Conservation (phyloP, 2,797 vertebrate genomes). For the Ispidina picta region DNA sequence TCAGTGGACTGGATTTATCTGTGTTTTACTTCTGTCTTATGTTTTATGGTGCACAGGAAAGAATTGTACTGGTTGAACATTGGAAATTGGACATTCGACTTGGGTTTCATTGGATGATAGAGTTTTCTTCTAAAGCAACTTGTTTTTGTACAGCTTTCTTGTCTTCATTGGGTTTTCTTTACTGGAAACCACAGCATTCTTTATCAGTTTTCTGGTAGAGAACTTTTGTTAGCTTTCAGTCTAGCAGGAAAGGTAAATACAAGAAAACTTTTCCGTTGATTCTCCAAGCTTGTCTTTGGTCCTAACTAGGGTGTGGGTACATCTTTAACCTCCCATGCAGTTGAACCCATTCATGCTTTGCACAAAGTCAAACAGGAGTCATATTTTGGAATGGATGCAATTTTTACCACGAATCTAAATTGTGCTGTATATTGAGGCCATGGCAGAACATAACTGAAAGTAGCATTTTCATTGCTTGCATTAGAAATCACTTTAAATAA, state of each 20-base stretch:
- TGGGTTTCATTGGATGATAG: background rate
- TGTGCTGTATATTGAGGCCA: background rate
- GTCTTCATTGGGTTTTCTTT: background rate
- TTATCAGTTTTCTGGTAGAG: background rate
- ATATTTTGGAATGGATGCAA: background rate
- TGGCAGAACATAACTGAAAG: background rate
- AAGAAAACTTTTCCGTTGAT: background rate
- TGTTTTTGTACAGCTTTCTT: background rate
- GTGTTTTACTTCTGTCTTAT: background rate
- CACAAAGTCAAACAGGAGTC: background rate
- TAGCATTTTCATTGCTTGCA: background rate
- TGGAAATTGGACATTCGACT: fast-evolving
- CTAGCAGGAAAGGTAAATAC: background rate
- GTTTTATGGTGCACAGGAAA: background rate
- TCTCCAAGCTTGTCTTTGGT: background rate
- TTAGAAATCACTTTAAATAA: background rate
- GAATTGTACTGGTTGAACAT: background rate
- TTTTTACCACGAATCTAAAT: background rate
- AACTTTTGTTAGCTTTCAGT: background rate
- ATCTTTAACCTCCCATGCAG: background rate
- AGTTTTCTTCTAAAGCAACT: background rate
- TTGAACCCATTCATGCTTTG: background rate
- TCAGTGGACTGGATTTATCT: slow-evolving; percentile 65
- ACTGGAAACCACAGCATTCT: background rate
- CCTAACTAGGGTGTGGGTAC: background rate